Conservation (phyloP, 1,140 invertebrate genomes). For the Drosophila auraria region DNA sequence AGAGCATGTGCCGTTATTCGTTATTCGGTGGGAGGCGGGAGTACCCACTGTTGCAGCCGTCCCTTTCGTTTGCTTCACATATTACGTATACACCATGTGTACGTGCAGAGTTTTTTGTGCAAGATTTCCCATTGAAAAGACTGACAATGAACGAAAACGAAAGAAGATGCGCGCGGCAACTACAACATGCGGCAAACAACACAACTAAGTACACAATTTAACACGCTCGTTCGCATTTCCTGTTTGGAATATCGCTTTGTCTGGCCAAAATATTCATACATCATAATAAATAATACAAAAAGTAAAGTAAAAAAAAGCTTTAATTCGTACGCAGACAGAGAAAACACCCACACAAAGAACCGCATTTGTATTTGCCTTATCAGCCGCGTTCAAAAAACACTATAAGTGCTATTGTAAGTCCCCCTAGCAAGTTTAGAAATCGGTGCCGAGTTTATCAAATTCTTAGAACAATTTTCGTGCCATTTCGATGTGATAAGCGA, state of each 20-base stretch:
- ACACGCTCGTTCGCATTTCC: conserved; percentile 80
- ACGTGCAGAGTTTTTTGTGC: conserved; percentile 40
- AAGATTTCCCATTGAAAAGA: conserved; percentile 57
- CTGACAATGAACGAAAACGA: conserved; percentile 52
- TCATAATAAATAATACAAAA: conserved; percentile 38
- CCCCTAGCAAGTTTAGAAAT: conserved; percentile 20
- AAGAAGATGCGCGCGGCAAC: conserved; percentile 30
- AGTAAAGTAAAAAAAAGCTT: conserved; percentile 34
- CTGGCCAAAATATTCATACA: conserved; percentile 64
- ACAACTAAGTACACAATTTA: conserved; percentile 66
- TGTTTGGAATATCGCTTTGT: conserved; percentile 76
- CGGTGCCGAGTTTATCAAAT: conserved; percentile 62
- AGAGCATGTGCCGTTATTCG: conserved; percentile 28
- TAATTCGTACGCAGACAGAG: conserved; percentile 57
- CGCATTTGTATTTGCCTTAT: conserved; percentile 50
- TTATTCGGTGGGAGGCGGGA: conserved; percentile 5
- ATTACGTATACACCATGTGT: conserved; percentile 38
- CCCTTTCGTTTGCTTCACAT: conserved; percentile 28
- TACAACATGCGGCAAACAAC: conserved; percentile 30
- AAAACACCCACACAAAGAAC: conserved; percentile 28
- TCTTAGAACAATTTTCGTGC: conserved; percentile 61
- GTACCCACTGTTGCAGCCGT: conserved; percentile 2
- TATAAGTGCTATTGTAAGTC: conserved; percentile 37
- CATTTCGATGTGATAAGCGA: conserved; percentile 62
- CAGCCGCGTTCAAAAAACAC: conserved; percentile 16